These are phyloP conservation scores for Scomberomorus guttatus DNA, from an alignment of 2,797 vertebrate genomes.

Conservation along the genomic window DNA sequence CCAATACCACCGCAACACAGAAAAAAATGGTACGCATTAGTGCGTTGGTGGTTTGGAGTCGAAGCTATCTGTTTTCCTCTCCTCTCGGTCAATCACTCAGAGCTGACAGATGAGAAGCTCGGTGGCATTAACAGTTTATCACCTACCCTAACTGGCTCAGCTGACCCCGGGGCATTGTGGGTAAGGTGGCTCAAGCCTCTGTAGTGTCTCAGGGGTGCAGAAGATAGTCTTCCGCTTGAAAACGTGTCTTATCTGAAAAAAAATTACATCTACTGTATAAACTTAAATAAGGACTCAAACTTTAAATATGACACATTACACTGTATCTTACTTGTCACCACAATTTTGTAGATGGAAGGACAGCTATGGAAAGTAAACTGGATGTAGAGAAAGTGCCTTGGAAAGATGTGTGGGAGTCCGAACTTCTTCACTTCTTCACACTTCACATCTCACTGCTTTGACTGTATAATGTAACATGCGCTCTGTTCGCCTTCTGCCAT, in stretches of 20 bases:
- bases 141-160: not conserved
- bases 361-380: not conserved
- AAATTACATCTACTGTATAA: not conserved
- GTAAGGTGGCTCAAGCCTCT: not conserved
- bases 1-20: constrained; percentile 51
- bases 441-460: not conserved
- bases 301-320: not conserved
- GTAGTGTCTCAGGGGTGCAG: too few species aligned
- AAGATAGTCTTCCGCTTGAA: not conserved
- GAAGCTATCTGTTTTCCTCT: constrained; percentile 48
- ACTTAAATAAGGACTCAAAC: not conserved
- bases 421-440: too few species aligned
- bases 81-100: constrained; percentile 31
- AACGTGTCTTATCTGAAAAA: too few species aligned
- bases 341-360: not conserved
- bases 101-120: constrained; percentile 76
- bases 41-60: constrained; percentile 56
- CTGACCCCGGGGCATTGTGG: constrained; percentile 7
- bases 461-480: not conserved
- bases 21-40: not conserved
- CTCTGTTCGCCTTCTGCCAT: not conserved
- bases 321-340: not conserved
- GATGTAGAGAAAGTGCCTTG: not conserved
- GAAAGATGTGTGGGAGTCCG: not conserved
- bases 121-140: constrained; percentile 75